Base-by-base conservation (phyloP, 2,888 invertebrate genomes). In the Dolichomitus sp. region DNA sequence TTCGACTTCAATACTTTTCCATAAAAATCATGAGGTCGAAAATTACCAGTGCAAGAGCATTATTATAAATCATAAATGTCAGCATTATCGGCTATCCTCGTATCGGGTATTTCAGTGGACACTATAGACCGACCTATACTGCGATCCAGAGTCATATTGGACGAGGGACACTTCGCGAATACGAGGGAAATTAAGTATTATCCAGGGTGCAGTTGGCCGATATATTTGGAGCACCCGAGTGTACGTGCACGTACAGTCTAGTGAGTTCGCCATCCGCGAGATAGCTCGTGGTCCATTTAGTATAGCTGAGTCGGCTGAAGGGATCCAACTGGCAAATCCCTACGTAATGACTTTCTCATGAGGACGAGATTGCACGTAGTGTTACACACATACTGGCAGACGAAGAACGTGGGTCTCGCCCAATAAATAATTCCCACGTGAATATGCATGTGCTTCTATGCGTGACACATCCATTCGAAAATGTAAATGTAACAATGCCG, bases 261-360 rank as follows among this genome's bases (percentile, higher is more conserved):
- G 52, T 37, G 57, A 14, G 61, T 57, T 66, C 61, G 73, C 40
- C 65, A 57, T 65, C 7, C 45, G 57, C 68, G 14, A 52, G 30
- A 45, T 19, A 37, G 73, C 68, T 73, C 57, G 73, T 73, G 33
- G 50, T 63, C 68, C 68, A 69, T 61, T 68, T 54, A 68, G 40
- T 57, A 33, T 33, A 68, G 75, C 66, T 73, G 66, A 77, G 72
- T 57, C 14, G 42, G 61, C 72, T 48, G 72, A 73, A 73, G 73
- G 73, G 73, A 69, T 77, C 61, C 77, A 52, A 73, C 81, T 68
- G 63, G 61, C 73, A 81, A 81, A 81, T 81, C 77, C 76, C 77
- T 76, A 57, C 73, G 77, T 81, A 77, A 81, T 78, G 68, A 81
- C 73, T 78, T 72, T 73, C 73, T 73, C 77, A 77, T 68, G 73